Evolutionary conservation across 2,797 vertebrate species (phyloP).

Genomic region (Australoheros facetus): DNA sequence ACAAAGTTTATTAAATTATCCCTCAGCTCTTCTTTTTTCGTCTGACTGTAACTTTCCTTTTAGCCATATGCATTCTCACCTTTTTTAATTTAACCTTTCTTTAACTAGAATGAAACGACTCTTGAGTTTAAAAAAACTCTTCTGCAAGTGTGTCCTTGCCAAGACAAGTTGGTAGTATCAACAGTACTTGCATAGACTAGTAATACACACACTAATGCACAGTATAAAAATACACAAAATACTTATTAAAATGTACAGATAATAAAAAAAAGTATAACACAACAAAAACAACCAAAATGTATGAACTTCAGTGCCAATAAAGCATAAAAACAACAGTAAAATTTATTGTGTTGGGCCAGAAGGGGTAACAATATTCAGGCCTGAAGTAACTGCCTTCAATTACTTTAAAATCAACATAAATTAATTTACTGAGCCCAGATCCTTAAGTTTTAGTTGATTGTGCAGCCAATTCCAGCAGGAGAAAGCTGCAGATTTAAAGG

Average conservation of each 20-base stretch:
- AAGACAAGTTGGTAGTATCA: not conserved
- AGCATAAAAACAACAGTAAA: not conserved
- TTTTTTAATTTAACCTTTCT: not conserved
- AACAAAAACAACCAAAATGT: not conserved
- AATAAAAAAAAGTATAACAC: not conserved
- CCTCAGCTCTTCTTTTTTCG: not conserved
- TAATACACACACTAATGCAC: not conserved
- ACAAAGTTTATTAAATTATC: not conserved
- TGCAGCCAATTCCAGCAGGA: not conserved
- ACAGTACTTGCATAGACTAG: not conserved
- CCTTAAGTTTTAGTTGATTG: no score
- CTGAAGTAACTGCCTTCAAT: not conserved
- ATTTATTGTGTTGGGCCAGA: not conserved
- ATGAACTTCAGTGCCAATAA: no score
- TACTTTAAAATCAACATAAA: not conserved
- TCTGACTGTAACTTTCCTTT: not conserved
- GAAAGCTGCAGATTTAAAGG: not conserved
- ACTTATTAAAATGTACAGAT: not conserved
- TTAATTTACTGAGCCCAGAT: not conserved
- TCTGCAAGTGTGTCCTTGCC: not conserved
- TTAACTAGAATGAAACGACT: not conserved
- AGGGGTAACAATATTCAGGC: not conserved
- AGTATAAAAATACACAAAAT: not conserved
- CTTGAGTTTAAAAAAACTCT: not conserved
- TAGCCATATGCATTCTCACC: rapidly evolving